A percentile compares a stretch with the other conserved stretches of the same genome.
These are phyloP conservation scores for Eremophila alpestris DNA, from an alignment of 2,797 vertebrate genomes.

Conservation along the genomic window DNA sequence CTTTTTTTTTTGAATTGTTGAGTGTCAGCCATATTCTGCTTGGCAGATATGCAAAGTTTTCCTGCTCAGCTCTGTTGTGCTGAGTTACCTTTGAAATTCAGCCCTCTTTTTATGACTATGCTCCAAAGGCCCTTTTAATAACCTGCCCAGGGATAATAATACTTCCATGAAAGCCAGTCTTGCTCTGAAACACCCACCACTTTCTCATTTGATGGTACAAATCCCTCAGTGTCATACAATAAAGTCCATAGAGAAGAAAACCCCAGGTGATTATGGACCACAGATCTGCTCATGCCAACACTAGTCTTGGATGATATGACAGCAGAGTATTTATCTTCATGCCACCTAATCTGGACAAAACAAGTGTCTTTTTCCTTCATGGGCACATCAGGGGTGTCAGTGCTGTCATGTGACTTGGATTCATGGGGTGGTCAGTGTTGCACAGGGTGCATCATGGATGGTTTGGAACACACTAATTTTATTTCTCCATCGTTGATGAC, in stretches of 20 bases:
- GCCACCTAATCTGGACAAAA: neutral
- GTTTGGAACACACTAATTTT: accelerated
- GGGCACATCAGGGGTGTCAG: neutral
- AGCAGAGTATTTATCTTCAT: neutral
- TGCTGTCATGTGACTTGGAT: neutral
- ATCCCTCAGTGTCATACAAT: neutral
- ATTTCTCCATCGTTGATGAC: neutral
- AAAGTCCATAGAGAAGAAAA: neutral
- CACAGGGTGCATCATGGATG: accelerated
- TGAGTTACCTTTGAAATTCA: constrained; percentile 77
- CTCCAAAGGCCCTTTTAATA: constrained; percentile 45
- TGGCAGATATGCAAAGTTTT: constrained; percentile 71
- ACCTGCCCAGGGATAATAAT: neutral
- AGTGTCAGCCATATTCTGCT: constrained; percentile 72
- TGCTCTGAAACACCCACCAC: neutral
- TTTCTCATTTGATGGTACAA: neutral
- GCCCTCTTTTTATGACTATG: constrained; percentile 29
- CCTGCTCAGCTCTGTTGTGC: constrained; percentile 50
- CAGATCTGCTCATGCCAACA: neutral
- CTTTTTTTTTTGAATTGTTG: constrained; percentile 70
- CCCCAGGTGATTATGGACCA: neutral
- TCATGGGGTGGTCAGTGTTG: too few species aligned
- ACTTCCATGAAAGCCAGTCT: neutral
- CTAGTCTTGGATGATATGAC: neutral
- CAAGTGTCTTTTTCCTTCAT: neutral